Evolutionary conservation across 2,113 vertebrate species (phyloP).

Genomic region (Pluvialis apricaria): DNA sequence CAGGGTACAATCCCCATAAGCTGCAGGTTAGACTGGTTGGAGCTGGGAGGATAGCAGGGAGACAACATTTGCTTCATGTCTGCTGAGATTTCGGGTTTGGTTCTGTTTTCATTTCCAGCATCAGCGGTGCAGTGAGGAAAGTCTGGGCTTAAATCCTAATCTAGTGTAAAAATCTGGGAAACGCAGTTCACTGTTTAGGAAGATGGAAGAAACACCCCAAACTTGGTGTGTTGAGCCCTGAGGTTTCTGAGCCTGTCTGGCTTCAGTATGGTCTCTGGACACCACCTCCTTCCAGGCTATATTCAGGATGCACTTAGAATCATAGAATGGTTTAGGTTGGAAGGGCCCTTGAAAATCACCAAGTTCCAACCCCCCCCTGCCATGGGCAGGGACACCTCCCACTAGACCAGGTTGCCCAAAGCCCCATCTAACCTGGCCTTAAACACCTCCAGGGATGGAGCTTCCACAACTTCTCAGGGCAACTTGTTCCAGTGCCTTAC

Average conservation of each 20-base stretch:
- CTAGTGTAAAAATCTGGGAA: neutral
- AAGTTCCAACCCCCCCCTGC: too few relatives aligned
- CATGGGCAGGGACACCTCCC: too few relatives aligned
- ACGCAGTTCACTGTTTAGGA: neutral
- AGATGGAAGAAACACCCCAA: neutral
- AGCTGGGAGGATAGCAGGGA: neutral
- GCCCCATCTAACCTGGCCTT: too few relatives aligned
- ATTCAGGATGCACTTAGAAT: fast-evolving
- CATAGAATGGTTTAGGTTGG: too few relatives aligned
- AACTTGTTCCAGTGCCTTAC: too few relatives aligned
- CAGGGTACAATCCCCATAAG: neutral
- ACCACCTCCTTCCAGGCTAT: neutral
- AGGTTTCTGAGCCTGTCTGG: neutral
- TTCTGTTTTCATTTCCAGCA: neutral
- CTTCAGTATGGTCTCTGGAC: neutral
- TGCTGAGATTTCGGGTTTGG: neutral
- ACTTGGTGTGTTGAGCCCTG: neutral
- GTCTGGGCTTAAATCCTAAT: neutral
- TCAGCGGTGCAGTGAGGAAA: neutral
- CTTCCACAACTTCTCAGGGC: too few relatives aligned
- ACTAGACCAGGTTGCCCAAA: too few relatives aligned
- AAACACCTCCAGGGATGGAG: too few relatives aligned
- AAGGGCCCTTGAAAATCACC: too few relatives aligned
- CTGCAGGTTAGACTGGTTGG: neutral
- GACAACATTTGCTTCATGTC: neutral